Evolutionary conservation across 2,113 vertebrate species (phyloP).

Genomic region (Tetrax tetrax): DNA sequence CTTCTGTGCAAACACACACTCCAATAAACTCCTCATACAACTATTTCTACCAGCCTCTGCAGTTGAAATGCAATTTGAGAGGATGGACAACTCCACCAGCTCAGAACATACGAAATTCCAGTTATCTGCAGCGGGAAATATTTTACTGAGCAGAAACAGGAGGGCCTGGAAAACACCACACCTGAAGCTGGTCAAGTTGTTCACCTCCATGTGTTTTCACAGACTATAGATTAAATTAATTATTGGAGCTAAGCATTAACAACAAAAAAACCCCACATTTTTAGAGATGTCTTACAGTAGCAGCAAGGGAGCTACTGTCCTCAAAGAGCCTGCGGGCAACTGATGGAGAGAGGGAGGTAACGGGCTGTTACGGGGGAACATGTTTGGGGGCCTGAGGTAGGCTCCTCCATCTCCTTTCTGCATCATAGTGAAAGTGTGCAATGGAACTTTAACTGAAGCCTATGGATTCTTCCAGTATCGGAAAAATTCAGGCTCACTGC

Average conservation of each 20-base stretch:
- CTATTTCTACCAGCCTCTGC: background rate
- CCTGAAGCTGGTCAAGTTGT: background rate
- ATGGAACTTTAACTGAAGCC: background rate
- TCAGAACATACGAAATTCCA: background rate
- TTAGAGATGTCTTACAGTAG: background rate
- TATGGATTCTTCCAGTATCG: background rate
- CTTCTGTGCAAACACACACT: background rate
- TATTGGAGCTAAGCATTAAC: background rate
- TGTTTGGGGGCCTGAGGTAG: background rate
- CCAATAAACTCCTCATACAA: background rate
- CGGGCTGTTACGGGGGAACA: rapidly evolving
- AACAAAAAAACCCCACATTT: background rate
- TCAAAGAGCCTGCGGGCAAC: background rate
- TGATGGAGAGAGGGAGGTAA: no score
- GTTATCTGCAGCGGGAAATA: background rate
- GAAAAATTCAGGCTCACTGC: background rate
- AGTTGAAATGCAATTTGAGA: rapidly evolving
- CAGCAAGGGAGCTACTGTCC: background rate
- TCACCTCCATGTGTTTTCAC: background rate
- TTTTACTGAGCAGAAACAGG: background rate
- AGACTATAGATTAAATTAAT: background rate
- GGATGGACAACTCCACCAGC: background rate
- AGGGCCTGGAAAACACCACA: background rate
- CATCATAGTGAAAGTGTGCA: background rate
- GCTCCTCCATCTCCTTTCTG: background rate